Evolutionary conservation across 2,113 vertebrate species (phyloP).

Genomic region (Saccopteryx bilineata): DNA sequence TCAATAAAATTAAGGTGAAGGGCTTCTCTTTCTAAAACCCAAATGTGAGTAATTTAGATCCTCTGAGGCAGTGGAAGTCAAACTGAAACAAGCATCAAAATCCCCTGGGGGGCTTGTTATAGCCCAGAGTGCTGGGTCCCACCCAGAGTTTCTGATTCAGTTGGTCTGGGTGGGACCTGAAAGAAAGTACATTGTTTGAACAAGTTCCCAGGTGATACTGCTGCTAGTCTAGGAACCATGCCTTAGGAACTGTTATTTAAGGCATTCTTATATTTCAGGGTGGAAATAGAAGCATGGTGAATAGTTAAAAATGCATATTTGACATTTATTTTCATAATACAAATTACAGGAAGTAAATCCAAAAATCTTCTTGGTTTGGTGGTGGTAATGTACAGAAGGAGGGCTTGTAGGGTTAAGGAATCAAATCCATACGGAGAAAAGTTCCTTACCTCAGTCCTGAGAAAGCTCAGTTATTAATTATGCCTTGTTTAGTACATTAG

Average conservation of each 20-base stretch:
- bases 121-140: not conserved
- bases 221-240: not conserved
- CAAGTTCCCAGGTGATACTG: not conserved
- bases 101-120: not conserved
- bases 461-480: not conserved
- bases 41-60: not conserved
- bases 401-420: not conserved
- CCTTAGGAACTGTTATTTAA: not conserved
- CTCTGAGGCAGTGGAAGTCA: not conserved
- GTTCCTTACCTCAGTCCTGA: not conserved
- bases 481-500: slow-evolving; percentile 52
- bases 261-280: not conserved
- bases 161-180: not conserved
- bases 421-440: not conserved
- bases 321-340: not conserved
- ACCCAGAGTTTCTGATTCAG: not conserved
- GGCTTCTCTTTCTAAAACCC: not conserved
- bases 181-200: not conserved
- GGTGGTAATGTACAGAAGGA: not conserved
- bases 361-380: slow-evolving; percentile 31
- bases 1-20: not conserved
- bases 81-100: not conserved
- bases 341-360: slow-evolving; percentile 1
- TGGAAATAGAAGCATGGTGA: not conserved
- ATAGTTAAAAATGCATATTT: not conserved